Base-by-base conservation (phyloP, 2,888 invertebrate species). In the Eupithecia tripunctaria region DNA sequence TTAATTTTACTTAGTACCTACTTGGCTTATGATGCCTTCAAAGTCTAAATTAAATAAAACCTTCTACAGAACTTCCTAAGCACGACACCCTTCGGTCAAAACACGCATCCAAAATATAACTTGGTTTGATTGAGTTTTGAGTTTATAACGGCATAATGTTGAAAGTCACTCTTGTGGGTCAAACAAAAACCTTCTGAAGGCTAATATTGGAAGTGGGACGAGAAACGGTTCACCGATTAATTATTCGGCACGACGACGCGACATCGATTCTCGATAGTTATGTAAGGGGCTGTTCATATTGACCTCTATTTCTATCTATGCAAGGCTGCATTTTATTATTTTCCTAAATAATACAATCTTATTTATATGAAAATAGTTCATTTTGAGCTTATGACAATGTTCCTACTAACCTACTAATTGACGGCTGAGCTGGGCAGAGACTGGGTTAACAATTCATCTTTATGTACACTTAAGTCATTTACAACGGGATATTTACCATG, bases 221-320 rank as follows among this genome's bases (percentile, higher is more conserved):
- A 82, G 84, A 84, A 82, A 80, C 82, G 86, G 86, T 89, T 89
- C 89, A 90, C 88, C 91, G 90, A 91, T 93, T 92, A 93, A 94
- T 93, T 92, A 93, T 93, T 92, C 90, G 87, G 85, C 84, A 82
- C 77, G 85, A 78, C 83, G 84, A 82, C 87, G 90, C 75, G 75
- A 75, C 72, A 73, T 92, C 91, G 91, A 91, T 91, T 89, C 83
- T 83, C 86, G 84, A 88, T 88, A 87, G 73, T 81, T 79, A 79
- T 76, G 78, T 80, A 78, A 80, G 62, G 47, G 64, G 1, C 60
- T 60, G 60, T 64, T 63, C 21, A 41, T 64, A n/a, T 64, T 38
- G 21, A 64, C 21, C 38, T 38, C n/a, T 38, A 64, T 64, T 64
- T 25, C 6, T 38, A 64, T 21, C 1, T 21, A 6, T 64, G 64